Percentiles rank a stretch among this genome's conserved stretches.
Evolutionary conservation across 1,140 invertebrate species (phyloP).

Genomic region (Diorhabda elongata): DNA sequence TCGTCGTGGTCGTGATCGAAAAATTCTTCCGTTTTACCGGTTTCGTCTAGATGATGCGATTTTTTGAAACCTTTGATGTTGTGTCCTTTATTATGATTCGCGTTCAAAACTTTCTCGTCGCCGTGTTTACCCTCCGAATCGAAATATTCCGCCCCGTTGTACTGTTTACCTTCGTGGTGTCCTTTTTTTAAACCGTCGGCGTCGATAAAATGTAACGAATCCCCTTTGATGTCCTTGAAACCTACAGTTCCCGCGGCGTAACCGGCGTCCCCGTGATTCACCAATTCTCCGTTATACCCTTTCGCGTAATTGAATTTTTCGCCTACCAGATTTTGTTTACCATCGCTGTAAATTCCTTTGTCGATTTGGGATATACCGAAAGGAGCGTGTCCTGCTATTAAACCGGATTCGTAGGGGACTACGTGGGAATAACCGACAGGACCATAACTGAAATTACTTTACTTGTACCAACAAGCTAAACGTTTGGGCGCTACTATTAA

Average conservation of each 20-base stretch:
- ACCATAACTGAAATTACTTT: constrained; percentile 1
- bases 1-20: constrained; percentile 61
- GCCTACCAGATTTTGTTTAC: constrained; percentile 52
- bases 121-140: constrained; percentile 54
- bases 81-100: constrained; percentile 60
- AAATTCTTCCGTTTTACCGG: constrained; percentile 59
- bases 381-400: constrained; percentile 30
- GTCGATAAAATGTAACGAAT: constrained; percentile 53
- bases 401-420: neutral
- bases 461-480: neutral
- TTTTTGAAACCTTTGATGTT: constrained; percentile 59
- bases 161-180: constrained; percentile 53
- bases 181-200: constrained; percentile 53
- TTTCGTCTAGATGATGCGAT: constrained; percentile 61
- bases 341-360: constrained; percentile 52
- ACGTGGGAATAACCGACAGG: neutral
- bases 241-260: constrained; percentile 49
- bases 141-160: constrained; percentile 51
- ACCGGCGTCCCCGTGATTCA: constrained; percentile 52
- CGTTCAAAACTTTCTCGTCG: constrained; percentile 50
- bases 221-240: constrained; percentile 50
- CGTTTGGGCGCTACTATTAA: neutral
- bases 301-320: constrained; percentile 50
- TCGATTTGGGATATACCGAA: constrained; percentile 49
- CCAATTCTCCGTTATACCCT: constrained; percentile 51